Evolutionary conservation across 2,113 vertebrate genomes (phyloP).

Genomic region (Cololabis saira): DNA sequence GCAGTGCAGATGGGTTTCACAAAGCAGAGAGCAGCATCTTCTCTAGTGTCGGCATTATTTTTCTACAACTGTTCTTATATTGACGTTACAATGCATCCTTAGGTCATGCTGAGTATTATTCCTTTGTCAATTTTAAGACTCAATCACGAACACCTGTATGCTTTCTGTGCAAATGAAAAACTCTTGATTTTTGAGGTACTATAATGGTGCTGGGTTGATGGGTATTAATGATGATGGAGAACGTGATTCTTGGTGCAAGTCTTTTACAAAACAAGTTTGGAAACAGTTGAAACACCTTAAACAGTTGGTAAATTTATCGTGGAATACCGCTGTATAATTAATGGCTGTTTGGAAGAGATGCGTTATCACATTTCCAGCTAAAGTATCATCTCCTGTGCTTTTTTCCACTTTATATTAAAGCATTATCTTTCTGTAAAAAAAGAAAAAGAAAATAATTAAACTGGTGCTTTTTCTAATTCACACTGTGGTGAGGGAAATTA

Average conservation of each 20-base stretch:
- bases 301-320: background rate
- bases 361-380: background rate
- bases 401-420: conserved; percentile 17
- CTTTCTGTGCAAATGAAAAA: conserved; percentile 17
- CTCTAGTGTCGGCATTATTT: background rate
- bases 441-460: conserved; percentile 35
- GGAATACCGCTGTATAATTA: no score
- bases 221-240: background rate
- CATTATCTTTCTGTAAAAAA: conserved; percentile 20
- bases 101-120: conserved; percentile 17
- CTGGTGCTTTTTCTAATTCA: conserved; percentile 49
- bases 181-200: conserved; percentile 66
- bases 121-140: background rate
- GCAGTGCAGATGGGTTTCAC: background rate
- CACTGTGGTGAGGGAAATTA: conserved; percentile 12
- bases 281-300: background rate
- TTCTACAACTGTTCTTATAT: background rate
- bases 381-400: background rate
- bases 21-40: background rate
- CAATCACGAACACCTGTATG: conserved; percentile 22
- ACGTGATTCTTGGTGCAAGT: background rate
- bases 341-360: no score
- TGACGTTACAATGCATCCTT: background rate
- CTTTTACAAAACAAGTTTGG: background rate
- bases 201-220: conserved; percentile 79